A percentile compares a stretch with the other conserved stretches of the same genome.
Evolutionary conservation across 2,113 vertebrate species (phyloP).

Genomic region (Pygoscelis antarcticus): DNA sequence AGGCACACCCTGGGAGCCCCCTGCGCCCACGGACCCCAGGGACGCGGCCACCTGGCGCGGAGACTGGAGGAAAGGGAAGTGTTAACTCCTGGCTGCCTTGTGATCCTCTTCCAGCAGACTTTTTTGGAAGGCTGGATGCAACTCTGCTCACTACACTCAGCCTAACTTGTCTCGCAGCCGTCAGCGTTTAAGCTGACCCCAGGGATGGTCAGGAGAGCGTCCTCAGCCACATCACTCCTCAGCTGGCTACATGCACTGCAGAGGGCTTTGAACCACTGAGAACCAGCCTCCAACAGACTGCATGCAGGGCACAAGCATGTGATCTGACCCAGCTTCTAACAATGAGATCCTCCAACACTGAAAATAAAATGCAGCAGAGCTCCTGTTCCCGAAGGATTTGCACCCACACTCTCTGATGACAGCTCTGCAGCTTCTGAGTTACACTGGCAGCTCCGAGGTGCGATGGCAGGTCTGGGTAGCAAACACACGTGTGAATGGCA

Average conservation of each 20-base stretch:
- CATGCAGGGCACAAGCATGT: rapidly evolving
- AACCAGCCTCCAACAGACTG: background rate
- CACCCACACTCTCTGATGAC: background rate
- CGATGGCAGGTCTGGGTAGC: background rate
- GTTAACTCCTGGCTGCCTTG: rapidly evolving
- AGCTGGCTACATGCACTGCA: rapidly evolving
- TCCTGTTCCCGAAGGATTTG: background rate
- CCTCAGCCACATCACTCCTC: background rate
- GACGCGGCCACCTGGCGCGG: rapidly evolving
- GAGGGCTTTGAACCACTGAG: background rate
- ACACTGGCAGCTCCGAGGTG: rapidly evolving
- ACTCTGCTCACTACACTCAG: background rate
- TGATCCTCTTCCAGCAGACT: background rate
- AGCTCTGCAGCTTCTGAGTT: rapidly evolving
- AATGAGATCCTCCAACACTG: background rate
- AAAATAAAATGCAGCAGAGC: background rate
- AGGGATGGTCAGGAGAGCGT: background rate
- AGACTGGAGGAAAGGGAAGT: rapidly evolving
- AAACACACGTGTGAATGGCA: rapidly evolving
- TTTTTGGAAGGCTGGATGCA: background rate
- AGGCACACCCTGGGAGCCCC: background rate
- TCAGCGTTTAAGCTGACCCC: rapidly evolving
- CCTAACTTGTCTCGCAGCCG: rapidly evolving
- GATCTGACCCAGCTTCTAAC: background rate
- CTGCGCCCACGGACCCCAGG: rapidly evolving